Evolutionary conservation across 2,888 invertebrate species (phyloP).

Genomic region (Eretmocerus hayati): DNA sequence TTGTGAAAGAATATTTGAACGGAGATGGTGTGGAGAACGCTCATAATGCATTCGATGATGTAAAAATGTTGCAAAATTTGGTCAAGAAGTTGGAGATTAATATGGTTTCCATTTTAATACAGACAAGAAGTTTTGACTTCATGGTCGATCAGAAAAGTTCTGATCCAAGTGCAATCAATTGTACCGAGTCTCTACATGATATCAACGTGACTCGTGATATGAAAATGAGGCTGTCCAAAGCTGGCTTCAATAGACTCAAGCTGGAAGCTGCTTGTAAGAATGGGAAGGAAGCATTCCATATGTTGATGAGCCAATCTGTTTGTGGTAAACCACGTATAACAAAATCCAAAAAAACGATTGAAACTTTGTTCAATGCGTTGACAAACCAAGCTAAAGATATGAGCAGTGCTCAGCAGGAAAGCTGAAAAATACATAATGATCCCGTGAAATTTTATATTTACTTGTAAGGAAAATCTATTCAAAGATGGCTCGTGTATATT

Average conservation of each 20-base stretch:
- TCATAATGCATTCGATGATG: slow-evolving; percentile 6
- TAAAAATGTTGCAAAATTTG: slow-evolving; percentile 9
- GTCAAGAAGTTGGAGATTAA: neutral
- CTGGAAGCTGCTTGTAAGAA: neutral
- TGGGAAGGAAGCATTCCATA: neutral
- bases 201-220: neutral
- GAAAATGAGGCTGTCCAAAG: neutral
- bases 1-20: neutral
- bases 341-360: neutral
- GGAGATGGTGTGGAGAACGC: neutral
- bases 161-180: neutral
- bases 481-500: too few relatives aligned
- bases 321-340: neutral
- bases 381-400: too few relatives aligned
- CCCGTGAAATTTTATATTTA: too few relatives aligned
- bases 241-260: neutral
- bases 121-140: neutral
- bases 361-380: neutral
- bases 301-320: neutral
- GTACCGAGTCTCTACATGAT: neutral
- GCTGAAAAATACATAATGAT: too few relatives aligned
- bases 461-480: too few relatives aligned
- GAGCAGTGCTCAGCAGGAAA: too few relatives aligned
- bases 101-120: neutral
- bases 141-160: neutral